A percentile compares a stretch with the other conserved stretches of the same genome.
Conservation (phyloP, 23 tunicate species). For the Halocynthia roretzi region DNA sequence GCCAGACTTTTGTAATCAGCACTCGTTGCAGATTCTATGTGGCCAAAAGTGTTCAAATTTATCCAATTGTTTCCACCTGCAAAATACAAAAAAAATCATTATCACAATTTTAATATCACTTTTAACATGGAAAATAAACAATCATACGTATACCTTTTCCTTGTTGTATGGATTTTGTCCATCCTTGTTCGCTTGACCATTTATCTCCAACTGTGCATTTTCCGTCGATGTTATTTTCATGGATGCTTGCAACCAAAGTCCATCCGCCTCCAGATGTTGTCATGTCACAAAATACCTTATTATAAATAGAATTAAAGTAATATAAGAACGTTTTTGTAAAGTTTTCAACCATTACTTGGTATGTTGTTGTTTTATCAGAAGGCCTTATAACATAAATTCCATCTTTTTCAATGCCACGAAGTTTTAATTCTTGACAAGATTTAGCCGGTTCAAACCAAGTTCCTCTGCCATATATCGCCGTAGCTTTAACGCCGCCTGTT, state of each 20-base stretch:
- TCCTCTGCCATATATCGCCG: no score
- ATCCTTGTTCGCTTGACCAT: constrained; percentile 71
- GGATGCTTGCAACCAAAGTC: constrained; percentile 58
- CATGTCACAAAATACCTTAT: constrained; percentile 61
- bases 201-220: constrained; percentile 53
- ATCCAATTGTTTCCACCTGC: constrained; percentile 59
- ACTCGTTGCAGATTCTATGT: constrained; percentile 66
- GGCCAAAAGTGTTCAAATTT: constrained; percentile 67
- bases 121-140: no score
- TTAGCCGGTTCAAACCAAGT: no score
- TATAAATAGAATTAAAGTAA: no score
- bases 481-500: no score
- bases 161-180: not conserved
- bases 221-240: constrained; percentile 67
- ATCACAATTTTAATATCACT: not conserved
- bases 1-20: constrained; percentile 78
- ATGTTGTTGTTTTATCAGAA: no score
- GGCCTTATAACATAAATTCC: no score
- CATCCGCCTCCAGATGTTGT: constrained; percentile 49
- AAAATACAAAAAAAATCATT: not conserved
- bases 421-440: no score
- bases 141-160: not conserved
- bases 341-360: no score
- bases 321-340: no score
- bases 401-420: no score